phyloP scores from a whole-genome alignment of 2,113 vertebrate species.

The Phaethornis superciliosus region DNA sequence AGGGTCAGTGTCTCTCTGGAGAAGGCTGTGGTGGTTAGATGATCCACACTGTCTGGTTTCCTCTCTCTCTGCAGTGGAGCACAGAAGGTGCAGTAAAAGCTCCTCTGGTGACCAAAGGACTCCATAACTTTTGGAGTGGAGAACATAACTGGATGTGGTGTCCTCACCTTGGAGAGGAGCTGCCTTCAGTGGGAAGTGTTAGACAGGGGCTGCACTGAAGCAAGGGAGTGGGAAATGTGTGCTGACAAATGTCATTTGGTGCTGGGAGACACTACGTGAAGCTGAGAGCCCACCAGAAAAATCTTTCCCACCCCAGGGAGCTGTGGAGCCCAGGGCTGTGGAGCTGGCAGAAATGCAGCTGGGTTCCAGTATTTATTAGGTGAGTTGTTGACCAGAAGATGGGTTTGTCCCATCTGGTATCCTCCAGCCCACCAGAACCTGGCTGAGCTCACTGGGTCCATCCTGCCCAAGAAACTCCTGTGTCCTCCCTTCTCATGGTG shows the following conservation, averaged over 20 bases:
- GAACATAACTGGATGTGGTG: neutral
- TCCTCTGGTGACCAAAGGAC: neutral
- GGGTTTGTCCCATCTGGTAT: neutral
- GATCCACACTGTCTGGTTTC: neutral
- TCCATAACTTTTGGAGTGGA: neutral
- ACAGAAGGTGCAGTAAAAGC: neutral
- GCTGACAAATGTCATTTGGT: accelerated
- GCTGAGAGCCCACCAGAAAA: neutral
- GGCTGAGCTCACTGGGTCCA: accelerated
- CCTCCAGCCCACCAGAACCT: neutral
- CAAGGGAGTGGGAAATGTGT: accelerated
- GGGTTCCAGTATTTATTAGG: accelerated
- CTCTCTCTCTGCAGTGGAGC: neutral
- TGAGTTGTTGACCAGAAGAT: neutral
- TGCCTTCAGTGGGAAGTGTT: neutral
- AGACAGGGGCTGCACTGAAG: neutral
- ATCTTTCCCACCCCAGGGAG: neutral
- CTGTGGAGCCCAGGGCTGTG: accelerated
- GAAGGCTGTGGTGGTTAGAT: neutral
- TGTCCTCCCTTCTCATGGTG: accelerated
- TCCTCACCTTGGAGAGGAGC: neutral
- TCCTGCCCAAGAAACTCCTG: neutral
- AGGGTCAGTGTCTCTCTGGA: neutral
- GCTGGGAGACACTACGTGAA: accelerated
- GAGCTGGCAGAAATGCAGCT: neutral